These are phyloP conservation scores for Smithornis capensis DNA, from an alignment of 2,113 vertebrate genomes.

Conservation along the genomic window DNA sequence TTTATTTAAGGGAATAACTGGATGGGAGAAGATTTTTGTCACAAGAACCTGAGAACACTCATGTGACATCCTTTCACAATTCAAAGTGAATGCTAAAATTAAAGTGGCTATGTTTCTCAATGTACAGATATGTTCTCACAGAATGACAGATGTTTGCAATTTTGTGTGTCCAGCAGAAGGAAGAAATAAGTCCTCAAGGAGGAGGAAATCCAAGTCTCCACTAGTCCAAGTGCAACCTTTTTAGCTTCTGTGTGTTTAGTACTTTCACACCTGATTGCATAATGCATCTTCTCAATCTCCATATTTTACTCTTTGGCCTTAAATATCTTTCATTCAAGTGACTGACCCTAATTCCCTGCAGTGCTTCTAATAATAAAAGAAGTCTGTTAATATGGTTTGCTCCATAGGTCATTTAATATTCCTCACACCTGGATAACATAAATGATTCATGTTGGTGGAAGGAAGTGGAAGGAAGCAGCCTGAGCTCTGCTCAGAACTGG, in stretches of 20 bases:
- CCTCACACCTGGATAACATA: conserved; percentile 49
- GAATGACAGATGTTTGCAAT: neutral
- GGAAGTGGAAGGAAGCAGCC: neutral
- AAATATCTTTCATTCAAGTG: conserved; percentile 48
- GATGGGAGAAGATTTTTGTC: neutral
- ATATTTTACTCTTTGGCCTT: conserved; percentile 66
- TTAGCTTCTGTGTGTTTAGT: conserved; percentile 60
- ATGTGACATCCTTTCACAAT: neutral
- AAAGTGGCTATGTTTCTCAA: neutral
- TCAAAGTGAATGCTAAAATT: neutral
- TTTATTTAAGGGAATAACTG: neutral
- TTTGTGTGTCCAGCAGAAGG: neutral
- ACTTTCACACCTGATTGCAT: conserved; percentile 51
- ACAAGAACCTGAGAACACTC: neutral
- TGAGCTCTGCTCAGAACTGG: neutral
- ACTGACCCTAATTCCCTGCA: conserved; percentile 43
- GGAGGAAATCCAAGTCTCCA: neutral
- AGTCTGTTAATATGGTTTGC: conserved; percentile 50
- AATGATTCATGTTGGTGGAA: conserved; percentile 46
- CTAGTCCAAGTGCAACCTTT: conserved; percentile 12
- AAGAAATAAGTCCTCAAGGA: conserved; percentile 22
- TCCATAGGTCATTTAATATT: conserved; percentile 62
- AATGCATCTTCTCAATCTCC: conserved; percentile 52
- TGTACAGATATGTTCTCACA: neutral
- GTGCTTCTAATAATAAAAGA: conserved; percentile 52